Evolutionary conservation across 2,797 vertebrate species (phyloP).

Genomic region (Phaenicophaeus curvirostris): DNA sequence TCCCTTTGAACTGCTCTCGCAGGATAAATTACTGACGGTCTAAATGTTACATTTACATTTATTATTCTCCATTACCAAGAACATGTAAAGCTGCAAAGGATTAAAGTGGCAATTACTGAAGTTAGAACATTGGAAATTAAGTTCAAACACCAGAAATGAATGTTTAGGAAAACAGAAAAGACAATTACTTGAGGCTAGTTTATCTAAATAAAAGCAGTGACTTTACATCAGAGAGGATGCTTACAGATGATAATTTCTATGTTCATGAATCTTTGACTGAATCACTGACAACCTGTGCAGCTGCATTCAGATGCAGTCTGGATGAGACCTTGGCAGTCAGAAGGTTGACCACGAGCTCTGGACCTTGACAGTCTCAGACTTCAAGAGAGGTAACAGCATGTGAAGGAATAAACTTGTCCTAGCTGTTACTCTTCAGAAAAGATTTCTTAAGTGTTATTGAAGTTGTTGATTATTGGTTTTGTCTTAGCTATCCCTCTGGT

Average conservation of each 20-base stretch:
- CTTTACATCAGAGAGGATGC: background rate
- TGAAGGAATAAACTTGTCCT: background rate
- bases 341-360: background rate
- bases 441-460: background rate
- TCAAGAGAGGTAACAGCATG: background rate
- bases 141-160: constrained; percentile 39
- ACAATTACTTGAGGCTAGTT: background rate
- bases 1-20: constrained; percentile 73
- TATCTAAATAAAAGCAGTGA: constrained; percentile 5
- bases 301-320: background rate
- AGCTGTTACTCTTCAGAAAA: background rate
- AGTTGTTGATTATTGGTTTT: background rate
- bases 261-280: background rate
- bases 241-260: background rate
- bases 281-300: background rate
- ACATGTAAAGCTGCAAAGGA: constrained; percentile 57
- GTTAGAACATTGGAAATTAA: constrained; percentile 55
- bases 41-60: constrained; percentile 80
- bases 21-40: constrained; percentile 71
- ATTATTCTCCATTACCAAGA: constrained; percentile 66
- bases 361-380: background rate
- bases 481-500: background rate
- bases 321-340: background rate
- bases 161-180: constrained; percentile 56
- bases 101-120: constrained; percentile 65